Conservation (phyloP, 2,113 vertebrate species). For the Anoura caudifer region DNA sequence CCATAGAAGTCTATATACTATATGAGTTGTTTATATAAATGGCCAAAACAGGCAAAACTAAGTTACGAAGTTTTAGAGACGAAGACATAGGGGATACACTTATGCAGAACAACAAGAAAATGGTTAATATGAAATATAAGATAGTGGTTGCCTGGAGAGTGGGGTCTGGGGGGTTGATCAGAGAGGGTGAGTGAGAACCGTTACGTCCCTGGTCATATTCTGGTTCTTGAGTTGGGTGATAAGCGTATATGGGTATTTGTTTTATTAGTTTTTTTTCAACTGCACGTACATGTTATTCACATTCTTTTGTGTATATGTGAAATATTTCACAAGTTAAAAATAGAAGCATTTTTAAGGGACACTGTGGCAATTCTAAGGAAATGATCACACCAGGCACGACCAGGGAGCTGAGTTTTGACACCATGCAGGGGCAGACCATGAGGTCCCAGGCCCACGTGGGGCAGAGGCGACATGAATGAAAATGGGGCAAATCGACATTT, state of each 20-base stretch:
- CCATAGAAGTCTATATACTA: neutral
- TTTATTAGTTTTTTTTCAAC: neutral
- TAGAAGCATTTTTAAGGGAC: neutral
- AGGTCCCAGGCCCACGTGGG: neutral
- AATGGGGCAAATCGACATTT: neutral
- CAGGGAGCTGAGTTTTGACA: neutral
- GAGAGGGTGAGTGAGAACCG: neutral
- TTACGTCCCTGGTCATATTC: neutral
- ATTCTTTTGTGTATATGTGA: neutral
- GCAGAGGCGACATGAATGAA: neutral
- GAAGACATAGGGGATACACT: neutral
- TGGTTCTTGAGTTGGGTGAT: neutral
- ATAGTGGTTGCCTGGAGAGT: neutral
- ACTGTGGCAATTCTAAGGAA: neutral
- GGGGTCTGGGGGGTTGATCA: neutral
- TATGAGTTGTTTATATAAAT: neutral
- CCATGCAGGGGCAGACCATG: neutral
- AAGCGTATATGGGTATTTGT: neutral
- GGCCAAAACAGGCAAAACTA: neutral
- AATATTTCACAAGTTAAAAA: neutral
- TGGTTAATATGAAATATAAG: neutral
- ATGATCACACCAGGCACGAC: neutral
- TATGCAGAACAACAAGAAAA: neutral
- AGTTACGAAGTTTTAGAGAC: neutral
- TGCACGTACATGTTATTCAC: neutral